phyloP scores from a whole-genome alignment of 30 jellyfish, hydroid and myxozoan species.

The Hydractinia echinata region DNA sequence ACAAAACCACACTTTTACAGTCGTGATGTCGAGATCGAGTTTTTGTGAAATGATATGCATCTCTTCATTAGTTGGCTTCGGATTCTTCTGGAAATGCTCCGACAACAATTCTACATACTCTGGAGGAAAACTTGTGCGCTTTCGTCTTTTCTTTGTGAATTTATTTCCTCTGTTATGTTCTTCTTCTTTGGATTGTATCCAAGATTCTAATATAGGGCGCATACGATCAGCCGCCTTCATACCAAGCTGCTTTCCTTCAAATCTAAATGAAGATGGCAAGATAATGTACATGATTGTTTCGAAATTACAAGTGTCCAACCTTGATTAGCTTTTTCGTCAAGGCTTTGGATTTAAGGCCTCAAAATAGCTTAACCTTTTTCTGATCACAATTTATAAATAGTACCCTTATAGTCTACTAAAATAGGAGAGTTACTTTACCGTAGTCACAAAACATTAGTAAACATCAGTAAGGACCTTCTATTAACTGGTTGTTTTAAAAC shows the following conservation, averaged over 20 bases:
- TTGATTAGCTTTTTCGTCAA: no score
- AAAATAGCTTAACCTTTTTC: no score
- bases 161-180: conserved; percentile 63
- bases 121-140: conserved; percentile 89
- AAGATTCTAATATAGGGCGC: conserved; percentile 79
- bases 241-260: conserved; percentile 95
- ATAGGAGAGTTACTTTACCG: no score
- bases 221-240: conserved; percentile 98
- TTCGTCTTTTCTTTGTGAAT: conserved; percentile 73
- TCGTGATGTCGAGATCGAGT: conserved; percentile 58
- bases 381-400: no score
- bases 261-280: conserved; percentile 31
- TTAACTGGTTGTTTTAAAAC: no score
- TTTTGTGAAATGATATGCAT: conserved; percentile 67
- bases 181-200: conserved; percentile 75
- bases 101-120: conserved; percentile 61
- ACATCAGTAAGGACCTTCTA: no score
- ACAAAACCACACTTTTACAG: conserved; percentile 94
- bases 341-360: no score
- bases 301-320: no score
- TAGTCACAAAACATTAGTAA: no score
- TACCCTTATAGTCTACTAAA: no score
- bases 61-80: conserved; percentile 84
- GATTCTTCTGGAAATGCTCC: conserved; percentile 76
- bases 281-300: background rate